Conservation (phyloP, 2,888 invertebrate species). For the Cephus pygmeus region DNA sequence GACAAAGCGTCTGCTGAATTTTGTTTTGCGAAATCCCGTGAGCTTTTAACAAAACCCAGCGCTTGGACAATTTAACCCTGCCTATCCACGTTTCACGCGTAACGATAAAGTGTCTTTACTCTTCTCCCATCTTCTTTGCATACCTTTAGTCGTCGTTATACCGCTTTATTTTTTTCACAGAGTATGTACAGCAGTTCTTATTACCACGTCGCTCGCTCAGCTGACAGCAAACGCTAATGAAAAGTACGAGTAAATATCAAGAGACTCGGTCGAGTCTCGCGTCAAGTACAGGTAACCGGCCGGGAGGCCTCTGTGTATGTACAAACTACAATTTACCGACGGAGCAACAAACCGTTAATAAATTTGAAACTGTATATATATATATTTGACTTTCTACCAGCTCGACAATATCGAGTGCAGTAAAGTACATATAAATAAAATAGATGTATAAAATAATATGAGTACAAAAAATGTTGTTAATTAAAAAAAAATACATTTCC, state of each 20-base stretch:
- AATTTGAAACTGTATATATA: background rate
- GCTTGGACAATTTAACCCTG: conserved; percentile 52
- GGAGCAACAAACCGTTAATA: background rate
- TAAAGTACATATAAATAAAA: too few species aligned
- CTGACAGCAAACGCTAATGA: conserved; percentile 51
- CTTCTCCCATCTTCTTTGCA: conserved; percentile 5
- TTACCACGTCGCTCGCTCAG: conserved; percentile 46
- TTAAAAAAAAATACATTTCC: background rate
- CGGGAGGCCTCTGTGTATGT: too few species aligned
- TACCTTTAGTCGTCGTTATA: conserved; percentile 9
- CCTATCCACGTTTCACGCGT: conserved; percentile 17
- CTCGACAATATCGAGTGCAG: too few species aligned
- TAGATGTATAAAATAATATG: too few species aligned
- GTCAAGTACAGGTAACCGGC: too few species aligned
- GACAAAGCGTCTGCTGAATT: conserved; percentile 81
- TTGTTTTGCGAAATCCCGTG: conserved; percentile 78
- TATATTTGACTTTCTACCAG: background rate
- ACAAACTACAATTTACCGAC: too few species aligned
- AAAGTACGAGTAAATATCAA: conserved; percentile 48
- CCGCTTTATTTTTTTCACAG: conserved; percentile 3
- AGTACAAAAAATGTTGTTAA: too few species aligned
- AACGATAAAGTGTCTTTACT: background rate
- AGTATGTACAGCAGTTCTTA: conserved; percentile 27
- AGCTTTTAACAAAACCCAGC: conserved; percentile 73
- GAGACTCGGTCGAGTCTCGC: too few species aligned